These are phyloP conservation scores for Dolichotis patagonum DNA, from an alignment of 2,113 vertebrate genomes.

Conservation along the genomic window DNA sequence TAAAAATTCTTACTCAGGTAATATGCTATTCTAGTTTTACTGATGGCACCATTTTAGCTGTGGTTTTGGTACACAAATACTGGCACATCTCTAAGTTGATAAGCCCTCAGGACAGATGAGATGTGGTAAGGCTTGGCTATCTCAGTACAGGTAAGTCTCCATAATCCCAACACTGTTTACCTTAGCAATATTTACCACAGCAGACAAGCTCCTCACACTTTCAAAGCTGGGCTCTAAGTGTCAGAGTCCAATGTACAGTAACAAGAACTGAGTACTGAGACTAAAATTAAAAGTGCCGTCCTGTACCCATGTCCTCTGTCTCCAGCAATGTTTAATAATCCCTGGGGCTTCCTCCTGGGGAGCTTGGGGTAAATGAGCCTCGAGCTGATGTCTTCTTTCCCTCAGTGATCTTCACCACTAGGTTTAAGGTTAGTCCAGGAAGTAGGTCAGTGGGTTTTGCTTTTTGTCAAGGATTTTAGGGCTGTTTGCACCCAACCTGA, in stretches of 20 bases:
- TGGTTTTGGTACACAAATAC: neutral
- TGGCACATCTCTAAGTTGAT: neutral
- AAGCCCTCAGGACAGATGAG: neutral
- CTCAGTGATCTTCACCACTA: neutral
- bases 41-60: neutral
- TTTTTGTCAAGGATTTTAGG: neutral
- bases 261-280: neutral
- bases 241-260: neutral
- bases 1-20: neutral
- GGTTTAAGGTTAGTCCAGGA: constrained; percentile 7
- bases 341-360: neutral
- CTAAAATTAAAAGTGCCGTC: neutral
- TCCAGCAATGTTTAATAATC: neutral
- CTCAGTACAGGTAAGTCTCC: neutral
- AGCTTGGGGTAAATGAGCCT: accelerated
- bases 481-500: neutral
- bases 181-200: neutral
- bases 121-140: neutral
- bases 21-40: neutral
- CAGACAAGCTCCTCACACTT: neutral
- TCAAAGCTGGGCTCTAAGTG: neutral
- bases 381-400: neutral
- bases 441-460: neutral
- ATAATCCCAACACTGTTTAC: neutral
- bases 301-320: neutral